phyloP scores from a whole-genome alignment of 2,113 vertebrate species.

The Cyprinodon brontotheroides region DNA sequence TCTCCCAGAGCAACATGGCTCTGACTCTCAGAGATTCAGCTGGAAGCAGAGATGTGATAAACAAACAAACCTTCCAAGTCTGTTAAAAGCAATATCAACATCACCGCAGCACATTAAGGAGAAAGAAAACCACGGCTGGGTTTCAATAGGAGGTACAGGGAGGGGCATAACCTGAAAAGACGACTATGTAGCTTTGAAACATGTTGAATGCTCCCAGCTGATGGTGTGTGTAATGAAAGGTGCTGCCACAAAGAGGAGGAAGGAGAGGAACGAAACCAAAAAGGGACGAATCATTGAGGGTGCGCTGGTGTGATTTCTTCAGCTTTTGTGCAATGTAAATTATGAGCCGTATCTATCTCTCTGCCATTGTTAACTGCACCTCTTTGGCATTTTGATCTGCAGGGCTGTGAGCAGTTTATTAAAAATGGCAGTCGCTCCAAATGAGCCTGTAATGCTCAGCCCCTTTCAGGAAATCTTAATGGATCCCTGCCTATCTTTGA shows the following conservation, averaged over 20 bases:
- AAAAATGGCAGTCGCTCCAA: constrained; percentile 81
- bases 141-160: neutral
- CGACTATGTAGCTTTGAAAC: constrained; percentile 48
- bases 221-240: constrained; percentile 26
- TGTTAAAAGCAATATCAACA: constrained; percentile 55
- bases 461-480: constrained; percentile 74
- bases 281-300: constrained; percentile 9
- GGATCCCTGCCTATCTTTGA: constrained; percentile 73
- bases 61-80: constrained; percentile 55
- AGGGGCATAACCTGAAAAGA: constrained; percentile 37
- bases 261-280: constrained; percentile 36
- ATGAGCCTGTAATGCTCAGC: constrained; percentile 75
- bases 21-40: constrained; percentile 33
- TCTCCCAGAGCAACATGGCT: constrained; percentile 46
- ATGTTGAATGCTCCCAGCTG: constrained; percentile 46
- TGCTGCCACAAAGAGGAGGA: constrained; percentile 39
- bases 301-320: constrained; percentile 36
- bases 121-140: constrained; percentile 20
- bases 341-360: constrained; percentile 72
- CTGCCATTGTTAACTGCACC: constrained; percentile 67
- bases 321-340: constrained; percentile 69
- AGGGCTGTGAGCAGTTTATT: constrained; percentile 78
- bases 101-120: constrained; percentile 24
- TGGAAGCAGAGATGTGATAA: constrained; percentile 46
- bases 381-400: constrained; percentile 69